phyloP scores from a whole-genome alignment of 2,113 vertebrate species.

The Podocnemis expansa region DNA sequence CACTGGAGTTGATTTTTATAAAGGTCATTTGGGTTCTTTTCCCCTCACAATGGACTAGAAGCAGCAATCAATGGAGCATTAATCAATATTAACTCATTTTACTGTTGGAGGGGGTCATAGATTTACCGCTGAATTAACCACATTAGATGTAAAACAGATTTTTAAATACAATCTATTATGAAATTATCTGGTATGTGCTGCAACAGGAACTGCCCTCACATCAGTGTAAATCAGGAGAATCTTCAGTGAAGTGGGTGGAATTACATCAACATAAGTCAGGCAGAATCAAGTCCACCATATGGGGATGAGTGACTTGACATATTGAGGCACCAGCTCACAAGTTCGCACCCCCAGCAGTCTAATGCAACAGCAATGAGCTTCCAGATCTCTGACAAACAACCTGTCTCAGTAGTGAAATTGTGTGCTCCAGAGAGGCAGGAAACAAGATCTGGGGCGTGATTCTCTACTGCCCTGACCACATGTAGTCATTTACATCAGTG shows the following conservation, averaged over 20 bases:
- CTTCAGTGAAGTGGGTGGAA: neutral
- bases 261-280: neutral
- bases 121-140: conserved; percentile 50
- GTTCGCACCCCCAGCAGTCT: neutral
- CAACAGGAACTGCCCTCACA: neutral
- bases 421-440: neutral
- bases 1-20: conserved; percentile 23
- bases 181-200: conserved; percentile 28
- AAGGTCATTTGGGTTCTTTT: conserved; percentile 62
- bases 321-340: neutral
- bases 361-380: neutral
- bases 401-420: neutral
- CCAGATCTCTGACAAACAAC: neutral
- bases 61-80: conserved; percentile 50
- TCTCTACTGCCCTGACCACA: neutral
- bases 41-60: conserved; percentile 61
- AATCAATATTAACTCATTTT: conserved; percentile 66
- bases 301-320: neutral
- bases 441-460: neutral
- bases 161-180: conserved; percentile 54
- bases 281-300: neutral
- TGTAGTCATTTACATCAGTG: neutral
- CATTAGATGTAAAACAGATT: conserved; percentile 49
- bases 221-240: neutral
- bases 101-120: conserved; percentile 50